Evolutionary conservation across 2,888 invertebrate species (phyloP).

Genomic region (Xestia xanthographa): DNA sequence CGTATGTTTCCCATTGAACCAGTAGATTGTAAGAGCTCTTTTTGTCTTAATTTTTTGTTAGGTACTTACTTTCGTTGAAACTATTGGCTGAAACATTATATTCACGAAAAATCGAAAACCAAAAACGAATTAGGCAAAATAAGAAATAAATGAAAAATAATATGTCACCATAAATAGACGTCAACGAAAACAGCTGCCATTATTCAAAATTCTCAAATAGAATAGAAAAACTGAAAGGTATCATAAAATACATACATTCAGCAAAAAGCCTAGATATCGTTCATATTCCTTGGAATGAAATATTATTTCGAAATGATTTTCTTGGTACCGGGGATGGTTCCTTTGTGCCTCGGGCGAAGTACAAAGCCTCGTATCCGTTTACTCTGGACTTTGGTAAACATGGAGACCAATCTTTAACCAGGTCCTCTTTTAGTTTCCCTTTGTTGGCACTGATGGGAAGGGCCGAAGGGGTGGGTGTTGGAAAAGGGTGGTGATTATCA

Average conservation of each 20-base stretch:
- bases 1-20: background rate
- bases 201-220: slow-evolving; percentile 24
- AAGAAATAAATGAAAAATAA: background rate
- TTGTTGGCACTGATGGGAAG: slow-evolving; percentile 28
- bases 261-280: slow-evolving; percentile 16
- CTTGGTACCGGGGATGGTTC: background rate
- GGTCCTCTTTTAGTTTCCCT: slow-evolving; percentile 4
- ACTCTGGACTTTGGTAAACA: slow-evolving; percentile 7
- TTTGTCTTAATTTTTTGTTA: background rate
- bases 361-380: slow-evolving; percentile 15
- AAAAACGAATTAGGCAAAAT: background rate
- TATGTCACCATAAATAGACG: background rate
- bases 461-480: background rate
- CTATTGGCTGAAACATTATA: background rate
- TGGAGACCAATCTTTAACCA: slow-evolving; percentile 1
- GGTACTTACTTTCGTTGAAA: background rate
- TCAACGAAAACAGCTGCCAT: slow-evolving; percentile 5
- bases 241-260: slow-evolving; percentile 18
- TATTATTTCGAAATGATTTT: slow-evolving; percentile 26
- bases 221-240: slow-evolving; percentile 5
- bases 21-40: background rate
- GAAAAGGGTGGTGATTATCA: background rate
- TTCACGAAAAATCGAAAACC: background rate
- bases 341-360: slow-evolving; percentile 8
- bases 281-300: slow-evolving; percentile 3